These are phyloP conservation scores for Ichneumoninae sp. DNA, from an alignment of 2,888 invertebrate genomes.

Conservation along the genomic window DNA sequence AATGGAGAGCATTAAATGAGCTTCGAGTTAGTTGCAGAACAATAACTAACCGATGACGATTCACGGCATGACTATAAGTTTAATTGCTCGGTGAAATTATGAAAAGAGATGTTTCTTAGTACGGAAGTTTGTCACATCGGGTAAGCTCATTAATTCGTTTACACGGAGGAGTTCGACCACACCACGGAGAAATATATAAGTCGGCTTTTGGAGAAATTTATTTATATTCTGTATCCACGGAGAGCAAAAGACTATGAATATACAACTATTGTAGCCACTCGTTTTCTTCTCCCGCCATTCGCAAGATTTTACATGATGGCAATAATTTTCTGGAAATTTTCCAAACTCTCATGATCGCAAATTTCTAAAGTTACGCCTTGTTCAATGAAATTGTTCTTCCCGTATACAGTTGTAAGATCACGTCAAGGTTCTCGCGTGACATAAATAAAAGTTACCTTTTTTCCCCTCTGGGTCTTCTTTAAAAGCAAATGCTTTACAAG, in stretches of 20 bases:
- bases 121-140: background rate
- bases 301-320: background rate
- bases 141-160: slow-evolving; percentile 15
- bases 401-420: background rate
- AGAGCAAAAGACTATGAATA: too few relatives aligned
- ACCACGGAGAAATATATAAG: slow-evolving; percentile 16
- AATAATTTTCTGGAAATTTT: background rate
- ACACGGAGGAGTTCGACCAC: background rate
- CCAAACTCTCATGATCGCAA: background rate
- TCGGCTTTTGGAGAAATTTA: slow-evolving; percentile 17
- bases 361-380: background rate
- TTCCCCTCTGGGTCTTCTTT: background rate
- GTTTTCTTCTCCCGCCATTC: background rate
- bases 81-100: background rate
- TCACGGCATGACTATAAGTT: background rate
- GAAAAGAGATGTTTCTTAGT: background rate
- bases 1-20: background rate
- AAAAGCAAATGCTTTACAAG: background rate
- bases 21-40: background rate
- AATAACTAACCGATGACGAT: background rate
- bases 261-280: background rate
- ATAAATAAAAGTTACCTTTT: background rate
- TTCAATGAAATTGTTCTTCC: background rate
- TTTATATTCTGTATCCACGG: background rate
- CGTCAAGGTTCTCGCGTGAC: background rate